These are phyloP conservation scores for Chlorospingus semifuscus DNA, from an alignment of 2,797 vertebrate genomes.

Conservation along the genomic window DNA sequence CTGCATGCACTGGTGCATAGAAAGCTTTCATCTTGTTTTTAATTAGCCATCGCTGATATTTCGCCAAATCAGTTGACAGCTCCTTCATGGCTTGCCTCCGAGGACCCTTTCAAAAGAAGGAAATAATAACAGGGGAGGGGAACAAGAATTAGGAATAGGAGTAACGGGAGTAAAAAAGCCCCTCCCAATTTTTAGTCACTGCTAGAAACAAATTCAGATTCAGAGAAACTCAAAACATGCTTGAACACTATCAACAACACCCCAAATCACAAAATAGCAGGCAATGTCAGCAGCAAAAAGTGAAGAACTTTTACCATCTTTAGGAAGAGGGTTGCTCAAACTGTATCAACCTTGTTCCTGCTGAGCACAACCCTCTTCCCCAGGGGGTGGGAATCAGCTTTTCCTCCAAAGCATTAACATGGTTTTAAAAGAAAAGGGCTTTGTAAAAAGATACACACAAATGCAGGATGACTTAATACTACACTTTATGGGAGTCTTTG, in stretches of 20 bases:
- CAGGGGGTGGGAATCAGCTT: background rate
- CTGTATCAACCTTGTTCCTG: background rate
- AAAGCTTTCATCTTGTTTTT: constrained; percentile 95
- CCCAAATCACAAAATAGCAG: background rate
- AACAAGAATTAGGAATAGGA: background rate
- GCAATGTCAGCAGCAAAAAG: background rate
- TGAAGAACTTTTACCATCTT: background rate
- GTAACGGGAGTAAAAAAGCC: background rate
- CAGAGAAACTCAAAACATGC: background rate
- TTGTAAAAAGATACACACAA: background rate
- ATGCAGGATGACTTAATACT: background rate
- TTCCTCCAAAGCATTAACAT: background rate
- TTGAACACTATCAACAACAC: background rate
- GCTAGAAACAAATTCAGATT: background rate
- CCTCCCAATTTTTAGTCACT: fast-evolving
- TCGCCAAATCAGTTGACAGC: constrained; percentile 85
- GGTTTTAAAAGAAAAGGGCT: background rate
- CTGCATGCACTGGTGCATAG: constrained; percentile 92
- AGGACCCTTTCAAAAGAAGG: constrained; percentile 80
- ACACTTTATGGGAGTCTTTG: background rate
- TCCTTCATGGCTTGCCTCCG: constrained; percentile 95
- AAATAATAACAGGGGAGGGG: background rate
- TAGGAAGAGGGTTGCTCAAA: background rate
- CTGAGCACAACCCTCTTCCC: background rate
- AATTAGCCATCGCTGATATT: constrained; percentile 94